Base-by-base conservation (phyloP, 2,888 invertebrate species). In the Cacoxenus indagator region DNA sequence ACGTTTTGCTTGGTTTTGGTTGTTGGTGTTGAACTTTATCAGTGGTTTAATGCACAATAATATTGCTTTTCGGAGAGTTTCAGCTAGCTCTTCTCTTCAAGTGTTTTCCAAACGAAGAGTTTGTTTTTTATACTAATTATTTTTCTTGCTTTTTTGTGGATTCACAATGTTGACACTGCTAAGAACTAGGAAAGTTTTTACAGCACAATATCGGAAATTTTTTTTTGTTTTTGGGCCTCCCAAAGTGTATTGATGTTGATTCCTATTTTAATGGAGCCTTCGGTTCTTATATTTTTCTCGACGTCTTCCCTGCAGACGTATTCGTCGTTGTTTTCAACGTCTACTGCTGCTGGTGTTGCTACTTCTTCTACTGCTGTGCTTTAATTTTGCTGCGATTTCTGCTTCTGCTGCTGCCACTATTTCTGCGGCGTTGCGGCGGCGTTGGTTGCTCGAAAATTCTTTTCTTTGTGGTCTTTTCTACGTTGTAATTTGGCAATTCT, bases 41-140 rank as follows among this genome's bases (percentile, higher is more conserved):
- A 19, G 22, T 51, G 19, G 51, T 51, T 51, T 78, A 79, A 77
- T 76, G 79, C 78, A 79, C 79, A 74, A 70, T 67, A 69, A 68
- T 78, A 78, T 78, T 78, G 80, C 76, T 78, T 78, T 68, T 77
- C 29, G 51, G n/a, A 11, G 11, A 31, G 73, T 79, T 79, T 74
- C 76, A 75, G 70, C 70, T 55, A n/a, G n/a, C n/a, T n/a, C n/a
- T n/a, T n/a, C n/a, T n/a, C n/a, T n/a, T n/a, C n/a, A n/a, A n/a
- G n/a, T n/a, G n/a, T n/a, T n/a, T 3, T 14, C 17, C 61, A 31
- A 11, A 37, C 61, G 1, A 31, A 14, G 37, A 54, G 29, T 19
- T 54, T 54, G n/a, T 71, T 76, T 68, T 69, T 61, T 68, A 70
- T 66, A 73, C 61, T 51, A 51, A 70, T 81, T 74, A 73, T 71